A percentile compares a stretch with the other conserved stretches of the same genome.
Evolutionary conservation across 2,888 invertebrate species (phyloP).

Genomic region (Asteroscopus sphinx): DNA sequence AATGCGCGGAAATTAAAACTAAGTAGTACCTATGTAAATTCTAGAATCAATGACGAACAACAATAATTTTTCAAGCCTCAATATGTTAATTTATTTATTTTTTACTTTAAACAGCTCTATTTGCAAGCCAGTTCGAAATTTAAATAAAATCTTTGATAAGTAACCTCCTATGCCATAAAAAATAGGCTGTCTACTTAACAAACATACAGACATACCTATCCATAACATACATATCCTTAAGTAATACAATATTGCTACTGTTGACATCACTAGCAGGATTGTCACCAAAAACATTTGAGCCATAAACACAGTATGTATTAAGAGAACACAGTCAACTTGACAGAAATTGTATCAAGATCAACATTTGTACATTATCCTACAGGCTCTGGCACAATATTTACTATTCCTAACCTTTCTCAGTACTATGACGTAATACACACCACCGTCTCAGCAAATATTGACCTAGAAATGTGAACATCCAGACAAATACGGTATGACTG

Average conservation of each 20-base stretch:
- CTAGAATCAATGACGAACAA: too few relatives aligned
- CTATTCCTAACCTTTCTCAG: constrained; percentile 29
- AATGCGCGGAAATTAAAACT: too few relatives aligned
- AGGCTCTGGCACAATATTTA: constrained; percentile 38
- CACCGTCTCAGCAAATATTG: constrained; percentile 40
- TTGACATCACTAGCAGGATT: constrained; percentile 7
- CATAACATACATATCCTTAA: neutral
- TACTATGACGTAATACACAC: constrained; percentile 16
- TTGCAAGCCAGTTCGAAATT: too few relatives aligned
- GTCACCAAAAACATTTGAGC: constrained; percentile 9
- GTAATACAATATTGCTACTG: neutral
- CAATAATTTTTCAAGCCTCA: too few relatives aligned
- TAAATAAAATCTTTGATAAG: too few relatives aligned
- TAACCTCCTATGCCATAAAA: too few relatives aligned
- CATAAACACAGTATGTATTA: constrained; percentile 24
- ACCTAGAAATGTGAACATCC: constrained; percentile 31
- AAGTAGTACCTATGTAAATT: too few relatives aligned
- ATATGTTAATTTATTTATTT: too few relatives aligned
- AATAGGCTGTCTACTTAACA: neutral
- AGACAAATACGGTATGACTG: too few relatives aligned
- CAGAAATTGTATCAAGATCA: constrained; percentile 25
- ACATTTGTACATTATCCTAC: constrained; percentile 31
- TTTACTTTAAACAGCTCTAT: too few relatives aligned
- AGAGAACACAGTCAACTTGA: constrained; percentile 10
- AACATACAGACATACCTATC: neutral